These are phyloP conservation scores for Corapipo altera DNA, from an alignment of 2,113 vertebrate species.

Conservation along the genomic window DNA sequence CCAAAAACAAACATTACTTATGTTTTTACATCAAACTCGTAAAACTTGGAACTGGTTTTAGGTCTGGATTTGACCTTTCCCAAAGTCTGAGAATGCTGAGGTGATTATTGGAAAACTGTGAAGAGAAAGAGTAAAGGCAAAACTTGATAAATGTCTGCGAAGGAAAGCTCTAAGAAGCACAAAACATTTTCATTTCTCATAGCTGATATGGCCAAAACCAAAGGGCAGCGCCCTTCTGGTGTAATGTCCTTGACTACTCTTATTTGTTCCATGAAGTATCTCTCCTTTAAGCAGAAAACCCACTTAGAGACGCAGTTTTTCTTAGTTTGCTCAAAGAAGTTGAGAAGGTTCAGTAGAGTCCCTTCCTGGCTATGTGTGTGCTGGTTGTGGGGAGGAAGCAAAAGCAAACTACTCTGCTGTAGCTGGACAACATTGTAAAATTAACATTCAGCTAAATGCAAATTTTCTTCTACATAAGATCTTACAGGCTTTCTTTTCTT, in stretches of 20 bases:
- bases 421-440: background rate
- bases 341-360: background rate
- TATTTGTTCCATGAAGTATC: background rate
- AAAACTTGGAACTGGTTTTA: background rate
- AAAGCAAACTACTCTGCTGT: background rate
- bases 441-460: background rate
- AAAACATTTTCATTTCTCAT: fast-evolving
- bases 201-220: background rate
- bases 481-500: background rate
- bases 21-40: background rate
- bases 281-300: background rate
- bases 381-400: background rate
- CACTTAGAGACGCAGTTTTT: background rate
- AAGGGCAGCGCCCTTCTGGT: background rate
- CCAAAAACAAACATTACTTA: background rate
- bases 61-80: background rate
- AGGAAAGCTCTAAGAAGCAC: background rate
- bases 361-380: background rate
- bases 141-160: background rate
- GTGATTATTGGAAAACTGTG: background rate
- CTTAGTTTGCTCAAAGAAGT: background rate
- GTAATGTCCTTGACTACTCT: background rate
- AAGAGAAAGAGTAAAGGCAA: background rate
- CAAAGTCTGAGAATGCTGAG: background rate
- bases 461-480: background rate